Evolutionary conservation across 2,797 vertebrate genomes (phyloP).

Genomic region (Lemur catta): DNA sequence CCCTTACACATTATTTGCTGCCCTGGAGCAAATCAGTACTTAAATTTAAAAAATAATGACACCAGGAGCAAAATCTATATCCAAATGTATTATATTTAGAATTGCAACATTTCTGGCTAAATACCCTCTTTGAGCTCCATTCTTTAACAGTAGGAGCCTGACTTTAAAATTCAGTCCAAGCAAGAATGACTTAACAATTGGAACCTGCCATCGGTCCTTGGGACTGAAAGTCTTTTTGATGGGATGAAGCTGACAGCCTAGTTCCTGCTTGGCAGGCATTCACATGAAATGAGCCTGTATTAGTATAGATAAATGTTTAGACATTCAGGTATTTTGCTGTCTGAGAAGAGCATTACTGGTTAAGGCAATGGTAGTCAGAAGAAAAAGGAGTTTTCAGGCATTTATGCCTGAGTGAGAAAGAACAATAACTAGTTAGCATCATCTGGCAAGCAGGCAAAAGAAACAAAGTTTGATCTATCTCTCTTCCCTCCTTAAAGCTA

Average conservation of each 20-base stretch:
- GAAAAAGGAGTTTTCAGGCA: constrained; percentile 57
- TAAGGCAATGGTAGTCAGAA: constrained; percentile 57
- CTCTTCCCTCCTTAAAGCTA: constrained; percentile 34
- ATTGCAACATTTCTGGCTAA: constrained; percentile 79
- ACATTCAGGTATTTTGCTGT: constrained; percentile 79
- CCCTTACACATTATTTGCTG: constrained; percentile 78
- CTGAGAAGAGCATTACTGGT: constrained; percentile 57
- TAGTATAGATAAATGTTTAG: constrained; percentile 78
- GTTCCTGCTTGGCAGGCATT: constrained; percentile 83
- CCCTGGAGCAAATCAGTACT: constrained; percentile 74
- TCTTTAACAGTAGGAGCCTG: constrained; percentile 79
- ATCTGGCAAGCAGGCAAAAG: constrained; percentile 50
- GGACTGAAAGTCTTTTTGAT: constrained; percentile 81
- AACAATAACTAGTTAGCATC: constrained; percentile 35
- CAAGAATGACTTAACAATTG: constrained; percentile 84
- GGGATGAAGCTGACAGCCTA: constrained; percentile 81
- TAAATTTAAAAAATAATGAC: constrained; percentile 79
- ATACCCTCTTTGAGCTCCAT: constrained; percentile 78
- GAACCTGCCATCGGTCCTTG: constrained; percentile 82
- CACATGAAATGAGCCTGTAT: constrained; percentile 72
- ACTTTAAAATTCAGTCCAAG: constrained; percentile 85
- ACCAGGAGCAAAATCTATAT: constrained; percentile 79
- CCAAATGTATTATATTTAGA: constrained; percentile 80
- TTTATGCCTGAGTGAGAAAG: constrained; percentile 29
- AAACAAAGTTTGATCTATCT: constrained; percentile 59